Evolutionary conservation across 2,888 invertebrate species (phyloP), one percentile per base, ranked within the genome.

Genomic region (Toxonevra muliebris): DNA sequence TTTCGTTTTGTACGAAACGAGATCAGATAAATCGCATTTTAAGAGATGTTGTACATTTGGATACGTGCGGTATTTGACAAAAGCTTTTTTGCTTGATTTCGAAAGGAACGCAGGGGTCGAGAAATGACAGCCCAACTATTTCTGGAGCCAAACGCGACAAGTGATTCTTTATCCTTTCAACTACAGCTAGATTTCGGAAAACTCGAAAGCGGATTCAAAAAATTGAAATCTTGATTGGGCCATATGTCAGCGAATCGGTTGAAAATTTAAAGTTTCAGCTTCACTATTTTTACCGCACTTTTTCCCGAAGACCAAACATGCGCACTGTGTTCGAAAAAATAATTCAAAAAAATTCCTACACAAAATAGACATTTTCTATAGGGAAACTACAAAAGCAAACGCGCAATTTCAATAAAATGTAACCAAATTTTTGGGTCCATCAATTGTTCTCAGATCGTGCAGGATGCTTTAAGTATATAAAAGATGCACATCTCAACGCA

Each of bases 111-210:
- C 12, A 42, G 57, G 57, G 57, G 42, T 58, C 41, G 20, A 58
- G 42, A 58, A 58, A 58, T 20, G 42, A 13, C 40, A 58, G 57
- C 40, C 57, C 57, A 11, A 58, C 57, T 20, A 20, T 58, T 42
- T 58, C 57, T 58, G 57, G 57, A 58, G 57, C 42, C 42, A 58
- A 20, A 58, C 42, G 42, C 57, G 17, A 58, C 57, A 58, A 58
- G 20, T 58, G 40, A n/a, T 54, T 54, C 54, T 19, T 54, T 30
- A 54, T 54, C 54, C 30, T 54, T 20, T 54, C 54, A 19, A 54
- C 30, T 19, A 54, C 54, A 19, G 54, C 19, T 54, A 20, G 20
- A 54, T 54, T 19, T 54, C 54, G 19, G 54, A 54, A 54, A 20
- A 54, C 54, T 54, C 30, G 54, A 54, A 54, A 54, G 54, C 19